Base-by-base conservation (phyloP, 2,888 invertebrate genomes). In the Idaea dimidiata region DNA sequence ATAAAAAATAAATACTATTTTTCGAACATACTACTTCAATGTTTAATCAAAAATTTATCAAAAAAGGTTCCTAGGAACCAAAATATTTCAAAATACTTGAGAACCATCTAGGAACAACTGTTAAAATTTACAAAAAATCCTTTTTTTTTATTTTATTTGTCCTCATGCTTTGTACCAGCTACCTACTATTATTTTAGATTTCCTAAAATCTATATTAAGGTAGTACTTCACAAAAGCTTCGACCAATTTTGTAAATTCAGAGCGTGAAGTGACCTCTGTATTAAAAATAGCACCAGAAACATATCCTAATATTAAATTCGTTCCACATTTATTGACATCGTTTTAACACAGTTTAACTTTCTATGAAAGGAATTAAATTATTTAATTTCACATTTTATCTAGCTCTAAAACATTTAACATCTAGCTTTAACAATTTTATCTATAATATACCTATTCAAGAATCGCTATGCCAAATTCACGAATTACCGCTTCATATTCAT, bases 361-460 rank as follows among this genome's bases (percentile, higher is more conserved):
- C 43, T 43, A 43, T 8, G 24, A 24, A 43, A 43, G 43, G 10
- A 10, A 43, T 43, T 10, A 43, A 43, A 43, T 43, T 43, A 43
- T 43, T 43, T 43, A 43, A 43, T 43, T 3, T 14, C 10, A 43
- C 43, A 43, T 8, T 43, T 24, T 24, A 43, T 43, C 43, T 43
- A 43, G 43, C 43, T 43, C 43, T 43, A 43, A 43, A 43, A 4
- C 43, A 58, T 58, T 58, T 10, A 17, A 31, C 71, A 72, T 75
- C 75, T 75, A 63, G 58, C 69, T 62, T 59, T 60, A 72, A 70
- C 33, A 62, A 60, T 63, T 58, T 6, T 56, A 54, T 53, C 54
- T 61, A 43, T 43, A 8, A 8, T 14, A 43, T 43, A 32, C 32
- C 7, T 8, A 43, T 43, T 43, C 6, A 43, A 8, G 43, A 43